Base-by-base conservation (phyloP, 2,888 invertebrate genomes). In the Mimas tiliae region DNA sequence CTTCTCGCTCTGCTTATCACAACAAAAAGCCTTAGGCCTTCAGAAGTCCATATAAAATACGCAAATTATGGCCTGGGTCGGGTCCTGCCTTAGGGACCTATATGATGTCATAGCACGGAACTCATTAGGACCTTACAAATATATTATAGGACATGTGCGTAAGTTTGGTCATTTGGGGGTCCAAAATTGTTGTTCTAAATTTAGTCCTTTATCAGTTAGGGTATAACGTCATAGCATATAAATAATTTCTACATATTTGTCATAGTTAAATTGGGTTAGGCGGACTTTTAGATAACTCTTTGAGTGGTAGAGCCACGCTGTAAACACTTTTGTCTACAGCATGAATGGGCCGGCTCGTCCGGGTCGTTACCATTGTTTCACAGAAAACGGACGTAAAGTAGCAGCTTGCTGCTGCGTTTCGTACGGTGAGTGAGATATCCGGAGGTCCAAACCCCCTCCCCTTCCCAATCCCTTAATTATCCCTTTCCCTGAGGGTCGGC, bases 1-100 rank as follows among this genome's bases (percentile, higher is more conserved):
- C 27, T 38, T 42, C 42, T 38, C 58, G 16, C 19, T 42, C 19
- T 38, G 11, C 12, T 19, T 6, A 42, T 38, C 16, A 42, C 14
- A 58, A 42, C 1, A 16, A 12, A 8, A 9, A 16, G 11, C 27
- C 48, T 48, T 21, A 48, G 48, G 6, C 34, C 21, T 47, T n/a
- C n/a, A 14, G 4, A 47, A 33, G 55, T 55, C 51, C 62, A 33
- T 50, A 65, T 65, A 65, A 65, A 62, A 68, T 68, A 52, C 66
- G 64, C 64, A 72, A 72, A 38, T 65, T 51, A 65, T 42, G 45
- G 42, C 21, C 65, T 33, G 65, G 62, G 65, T 62, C 62, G 33
- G 65, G 51, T 38, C 21, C n/a, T 51, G 38, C 65, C 62, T 42
- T 52, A 50, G 65, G 33, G 65, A 50, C 65, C 42, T 38, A 45